Evolutionary conservation across 2,797 vertebrate species (phyloP).

Genomic region (Poecilia picta): DNA sequence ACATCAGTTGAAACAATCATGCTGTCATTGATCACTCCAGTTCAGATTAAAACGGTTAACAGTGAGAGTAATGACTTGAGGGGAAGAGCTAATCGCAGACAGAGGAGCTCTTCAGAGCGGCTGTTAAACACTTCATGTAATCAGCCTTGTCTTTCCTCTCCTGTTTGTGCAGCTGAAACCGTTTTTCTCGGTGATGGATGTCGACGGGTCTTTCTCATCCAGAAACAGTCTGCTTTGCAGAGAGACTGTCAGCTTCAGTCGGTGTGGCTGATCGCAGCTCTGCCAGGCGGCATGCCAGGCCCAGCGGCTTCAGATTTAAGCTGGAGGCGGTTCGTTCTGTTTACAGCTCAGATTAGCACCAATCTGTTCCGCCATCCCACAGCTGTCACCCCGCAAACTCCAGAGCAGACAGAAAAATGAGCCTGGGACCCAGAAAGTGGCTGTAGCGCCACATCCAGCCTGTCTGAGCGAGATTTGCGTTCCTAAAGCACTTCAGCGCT

Average conservation of each 20-base stretch:
- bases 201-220: slow-evolving; percentile 47
- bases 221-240: slow-evolving; percentile 64
- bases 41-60: background rate
- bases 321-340: slow-evolving; percentile 72
- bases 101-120: background rate
- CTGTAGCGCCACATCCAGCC: slow-evolving; percentile 24
- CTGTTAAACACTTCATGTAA: background rate
- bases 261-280: slow-evolving; percentile 15
- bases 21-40: background rate
- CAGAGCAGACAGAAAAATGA: slow-evolving; percentile 14
- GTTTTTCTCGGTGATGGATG: slow-evolving; percentile 50
- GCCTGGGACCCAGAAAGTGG: slow-evolving; percentile 22
- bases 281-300: slow-evolving; percentile 25
- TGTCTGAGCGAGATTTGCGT: background rate
- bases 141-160: slow-evolving; percentile 8
- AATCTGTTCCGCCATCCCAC: slow-evolving; percentile 70
- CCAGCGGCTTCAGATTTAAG: slow-evolving; percentile 77
- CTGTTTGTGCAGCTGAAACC: slow-evolving; percentile 29
- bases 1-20: background rate
- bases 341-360: slow-evolving; percentile 78
- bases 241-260: slow-evolving; percentile 25
- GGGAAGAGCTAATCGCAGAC: background rate
- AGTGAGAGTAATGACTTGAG: background rate
- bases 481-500: background rate
- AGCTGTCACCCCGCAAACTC: slow-evolving; percentile 70